These are phyloP conservation scores for Ranitomeya variabilis DNA, from an alignment of 2,113 vertebrate genomes.

Conservation along the genomic window DNA sequence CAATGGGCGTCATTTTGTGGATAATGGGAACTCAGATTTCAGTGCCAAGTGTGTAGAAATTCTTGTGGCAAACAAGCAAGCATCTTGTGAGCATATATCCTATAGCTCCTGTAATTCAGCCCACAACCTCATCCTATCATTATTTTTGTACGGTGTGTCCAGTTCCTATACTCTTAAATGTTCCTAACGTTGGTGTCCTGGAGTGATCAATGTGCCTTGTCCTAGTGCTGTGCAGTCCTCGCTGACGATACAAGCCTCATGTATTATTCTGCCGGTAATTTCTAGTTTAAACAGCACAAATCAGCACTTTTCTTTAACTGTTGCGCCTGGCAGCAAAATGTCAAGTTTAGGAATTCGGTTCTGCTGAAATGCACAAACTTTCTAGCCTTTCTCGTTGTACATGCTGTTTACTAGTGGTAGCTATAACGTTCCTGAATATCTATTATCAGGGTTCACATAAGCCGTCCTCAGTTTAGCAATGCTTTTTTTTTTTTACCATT, in stretches of 20 bases:
- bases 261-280: slow-evolving; percentile 15
- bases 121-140: too few species aligned
- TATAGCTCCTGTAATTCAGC: too few species aligned
- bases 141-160: background rate
- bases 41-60: too few species aligned
- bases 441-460: background rate
- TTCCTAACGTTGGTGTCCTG: background rate
- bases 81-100: too few species aligned
- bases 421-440: background rate
- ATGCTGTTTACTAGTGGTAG: background rate
- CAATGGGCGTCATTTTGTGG: too few species aligned
- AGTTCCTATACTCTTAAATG: background rate
- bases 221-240: background rate
- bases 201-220: background rate
- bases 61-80: too few species aligned
- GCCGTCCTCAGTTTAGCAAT: background rate
- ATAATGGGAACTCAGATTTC: too few species aligned
- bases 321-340: slow-evolving; percentile 1
- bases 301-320: slow-evolving; percentile 13
- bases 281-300: slow-evolving; percentile 4
- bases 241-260: background rate
- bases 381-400: background rate
- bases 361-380: background rate
- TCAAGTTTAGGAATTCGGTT: slow-evolving; percentile 13
- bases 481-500: too few species aligned